A percentile compares a stretch with the other conserved stretches of the same genome.
Conservation (phyloP, 2,113 vertebrate species). For the Chlamydotis undulata region DNA sequence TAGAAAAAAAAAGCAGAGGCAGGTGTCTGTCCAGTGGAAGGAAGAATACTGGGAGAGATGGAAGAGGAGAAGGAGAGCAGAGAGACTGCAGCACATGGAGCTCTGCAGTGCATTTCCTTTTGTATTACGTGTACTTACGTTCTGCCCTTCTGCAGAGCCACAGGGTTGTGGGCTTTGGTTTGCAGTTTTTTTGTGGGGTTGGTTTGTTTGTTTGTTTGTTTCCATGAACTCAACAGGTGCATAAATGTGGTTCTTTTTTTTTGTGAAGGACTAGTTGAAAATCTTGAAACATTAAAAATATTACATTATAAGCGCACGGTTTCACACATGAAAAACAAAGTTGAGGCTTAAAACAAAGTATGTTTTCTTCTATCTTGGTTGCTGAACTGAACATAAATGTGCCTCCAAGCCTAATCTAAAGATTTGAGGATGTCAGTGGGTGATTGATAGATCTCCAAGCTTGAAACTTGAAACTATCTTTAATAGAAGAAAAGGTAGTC, state of each 20-base stretch:
- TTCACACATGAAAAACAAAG: not conserved
- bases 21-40: not conserved
- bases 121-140: not conserved
- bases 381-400: not conserved
- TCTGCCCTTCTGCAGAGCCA: not conserved
- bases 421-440: not conserved
- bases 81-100: not conserved
- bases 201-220: too few relatives aligned
- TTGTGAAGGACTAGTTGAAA: not conserved
- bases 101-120: rapidly evolving
- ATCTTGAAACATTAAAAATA: not conserved
- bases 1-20: not conserved
- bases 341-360: not conserved
- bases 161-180: not conserved
- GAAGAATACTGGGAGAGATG: not conserved
- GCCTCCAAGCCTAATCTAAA: not conserved
- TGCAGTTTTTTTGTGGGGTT: not conserved
- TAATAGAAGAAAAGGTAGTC: not conserved
- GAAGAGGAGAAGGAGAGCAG: not conserved
- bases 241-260: not conserved
- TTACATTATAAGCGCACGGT: not conserved
- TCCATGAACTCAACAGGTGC: not conserved
- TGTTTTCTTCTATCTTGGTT: not conserved
- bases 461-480: not conserved
- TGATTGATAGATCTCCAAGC: not conserved